Base-by-base conservation (phyloP, 2,113 vertebrate genomes). In the Vulpes ferrilata region DNA sequence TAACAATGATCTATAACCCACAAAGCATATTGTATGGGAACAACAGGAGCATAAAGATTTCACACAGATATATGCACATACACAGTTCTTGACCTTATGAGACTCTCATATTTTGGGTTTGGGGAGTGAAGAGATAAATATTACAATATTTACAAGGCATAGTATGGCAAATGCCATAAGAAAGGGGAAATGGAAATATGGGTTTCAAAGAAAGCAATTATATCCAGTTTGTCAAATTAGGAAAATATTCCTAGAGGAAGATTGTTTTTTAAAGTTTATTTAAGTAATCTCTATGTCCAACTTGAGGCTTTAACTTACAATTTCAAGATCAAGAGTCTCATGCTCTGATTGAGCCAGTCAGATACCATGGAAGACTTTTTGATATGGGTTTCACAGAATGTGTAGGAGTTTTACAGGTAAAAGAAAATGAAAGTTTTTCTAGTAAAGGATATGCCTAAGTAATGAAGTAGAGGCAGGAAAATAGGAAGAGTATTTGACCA, bases 221-320 rank as follows among this genome's bases (percentile, higher is more conserved):
- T 13, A 89, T n/a, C 13, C 9, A 78, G 11, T 85, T 38, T 53
- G 57, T 92, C 83, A 76, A 27, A 64, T 64, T 8, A 38, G 60
- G 67, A 87, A 89, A 92, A 22, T 53, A 35, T 95, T 87, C n/a
- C 82, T 53, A 55, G 82, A 69, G 43, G 30, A 67, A 92, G 65
- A 81, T 17, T 9, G 7, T 78, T 48, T 78, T 78, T 27, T 10
- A 51, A 73, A 74, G 71, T 74, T 78, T 48, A 1, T 48, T 43
- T 48, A 48, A 76, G n/a, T 71, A 11, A 71, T 71, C n/a, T 71
- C 69, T 71, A 71, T 19, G 35, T n/a, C 17, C 19, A 71, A 35
- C 11, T 17, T 71, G 69, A 35, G n/a, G n/a, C 69, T 71, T 69
- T 16, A 69, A 69, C 32, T 69, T 16, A 69, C 7, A 7, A 69